Percentiles rank a stretch among this genome's conserved stretches.
These are phyloP conservation scores for Bombus cullumanus DNA, from an alignment of 1,140 invertebrate species.

Conservation along the genomic window DNA sequence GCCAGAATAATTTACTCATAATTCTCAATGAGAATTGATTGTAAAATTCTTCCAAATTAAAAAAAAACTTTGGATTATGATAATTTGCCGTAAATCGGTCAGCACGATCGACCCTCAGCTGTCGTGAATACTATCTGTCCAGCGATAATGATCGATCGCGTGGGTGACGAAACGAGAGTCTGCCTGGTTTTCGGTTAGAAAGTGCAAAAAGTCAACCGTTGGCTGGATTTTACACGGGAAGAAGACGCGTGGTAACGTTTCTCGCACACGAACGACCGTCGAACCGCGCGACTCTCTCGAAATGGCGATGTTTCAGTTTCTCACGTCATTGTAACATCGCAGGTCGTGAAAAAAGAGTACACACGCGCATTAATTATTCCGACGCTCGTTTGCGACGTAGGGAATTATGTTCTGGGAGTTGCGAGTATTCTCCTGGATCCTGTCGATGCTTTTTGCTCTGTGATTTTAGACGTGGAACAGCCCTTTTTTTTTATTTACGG, in stretches of 20 bases:
- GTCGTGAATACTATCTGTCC: too few species aligned
- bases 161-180: conserved; percentile 9
- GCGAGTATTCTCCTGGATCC: background rate
- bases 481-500: too few species aligned
- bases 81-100: too few species aligned
- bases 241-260: background rate
- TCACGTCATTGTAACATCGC: conserved; percentile 60
- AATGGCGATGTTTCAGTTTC: conserved; percentile 47
- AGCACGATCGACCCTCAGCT: too few species aligned
- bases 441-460: background rate
- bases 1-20: too few species aligned
- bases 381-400: conserved; percentile 46
- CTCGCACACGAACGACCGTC: conserved; percentile 25
- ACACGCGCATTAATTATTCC: conserved; percentile 68
- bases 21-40: too few species aligned
- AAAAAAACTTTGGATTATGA: too few species aligned
- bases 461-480: too few species aligned
- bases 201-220: background rate
- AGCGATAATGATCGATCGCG: background rate
- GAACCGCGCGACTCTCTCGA: conserved; percentile 17
- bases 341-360: conserved; percentile 60
- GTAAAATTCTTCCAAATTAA: too few species aligned
- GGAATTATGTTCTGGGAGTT: background rate
- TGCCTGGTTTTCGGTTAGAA: background rate
- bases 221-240: too few species aligned